phyloP scores from a whole-genome alignment of 2,797 vertebrate genomes.

The Cuculus canorus region DNA sequence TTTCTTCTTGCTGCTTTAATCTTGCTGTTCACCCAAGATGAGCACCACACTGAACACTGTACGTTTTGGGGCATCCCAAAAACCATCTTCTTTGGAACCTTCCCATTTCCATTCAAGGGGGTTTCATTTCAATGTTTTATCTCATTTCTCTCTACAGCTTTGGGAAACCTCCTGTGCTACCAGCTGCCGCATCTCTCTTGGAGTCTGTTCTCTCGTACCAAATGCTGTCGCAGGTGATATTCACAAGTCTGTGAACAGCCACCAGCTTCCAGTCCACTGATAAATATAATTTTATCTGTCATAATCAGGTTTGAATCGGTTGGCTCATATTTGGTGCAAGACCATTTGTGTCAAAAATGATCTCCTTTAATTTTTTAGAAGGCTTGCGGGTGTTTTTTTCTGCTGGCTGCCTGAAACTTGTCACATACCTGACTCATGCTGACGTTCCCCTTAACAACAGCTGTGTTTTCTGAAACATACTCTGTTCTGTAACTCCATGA shows the following conservation, averaged over 20 bases:
- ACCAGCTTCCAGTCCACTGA: constrained; percentile 1
- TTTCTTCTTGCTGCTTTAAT: not conserved
- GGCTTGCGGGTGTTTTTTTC: not conserved
- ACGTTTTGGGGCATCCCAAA: not conserved
- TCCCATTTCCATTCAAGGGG: not conserved
- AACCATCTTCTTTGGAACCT: not conserved
- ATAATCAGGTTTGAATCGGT: not conserved
- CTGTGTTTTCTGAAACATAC: not conserved
- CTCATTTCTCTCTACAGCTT: not conserved
- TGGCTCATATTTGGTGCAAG: not conserved
- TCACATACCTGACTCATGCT: not conserved
- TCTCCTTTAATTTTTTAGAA: constrained; percentile 22
- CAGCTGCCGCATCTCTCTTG: constrained; percentile 26
- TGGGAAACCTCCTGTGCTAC: constrained; percentile 32
- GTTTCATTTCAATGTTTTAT: not conserved
- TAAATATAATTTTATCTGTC: constrained; percentile 41
- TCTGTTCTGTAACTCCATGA: not conserved
- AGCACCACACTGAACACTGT: accelerated
- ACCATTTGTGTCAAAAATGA: not conserved
- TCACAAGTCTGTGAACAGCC: not conserved
- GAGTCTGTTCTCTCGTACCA: not conserved
- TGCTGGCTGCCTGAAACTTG: not conserved
- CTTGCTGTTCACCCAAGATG: not conserved
- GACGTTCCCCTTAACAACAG: not conserved
- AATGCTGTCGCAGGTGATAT: not conserved